Base-by-base conservation (phyloP, 2,888 invertebrate species). In the Branchipolynoe longqiensis region DNA sequence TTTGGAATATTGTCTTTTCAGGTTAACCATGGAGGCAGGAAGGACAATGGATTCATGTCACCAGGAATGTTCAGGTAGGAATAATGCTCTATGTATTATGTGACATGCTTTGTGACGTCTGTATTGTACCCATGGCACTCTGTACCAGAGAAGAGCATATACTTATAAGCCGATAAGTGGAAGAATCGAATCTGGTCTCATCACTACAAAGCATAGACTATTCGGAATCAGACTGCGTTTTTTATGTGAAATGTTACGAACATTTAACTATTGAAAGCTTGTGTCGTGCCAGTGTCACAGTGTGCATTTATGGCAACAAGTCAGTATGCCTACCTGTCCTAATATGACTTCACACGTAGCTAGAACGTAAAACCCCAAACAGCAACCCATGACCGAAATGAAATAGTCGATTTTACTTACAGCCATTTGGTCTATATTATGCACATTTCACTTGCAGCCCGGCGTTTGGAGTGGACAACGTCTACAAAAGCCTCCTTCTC, bases 401-500 rank as follows among this genome's bases (percentile, higher is more conserved):
- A n/a, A n/a, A n/a, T n/a, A n/a, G n/a, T n/a, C n/a, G n/a, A n/a
- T n/a, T n/a, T n/a, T n/a, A n/a, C n/a, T n/a, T n/a, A n/a, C n/a
- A n/a, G n/a, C n/a, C n/a, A n/a, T n/a, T n/a, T n/a, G n/a, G n/a
- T 48, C 48, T 48, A 48, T 48, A 18, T 48, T 8, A n/a, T 56
- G 2, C 25, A 56, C 22, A 3, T 25, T 28, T 31, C 31, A 14
- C 31, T 62, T 69, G 36, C 69, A 69, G 69, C 69, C 69, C 38
- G 14, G 18, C 69, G 38, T 38, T 36, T 3, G 69, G 38, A 22
- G 25, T 69, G 38, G 69, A 69, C 38, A 36, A 33, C 33, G 33
- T 69, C 69, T 69, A 33, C 69, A 69, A 69, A 38, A 69, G 69
- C 18, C 18, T 69, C 2, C 38, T 69, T 14, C 69, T 69, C 36